These are phyloP conservation scores for Eublepharis macularius DNA, from an alignment of 2,113 vertebrate species.

Conservation along the genomic window DNA sequence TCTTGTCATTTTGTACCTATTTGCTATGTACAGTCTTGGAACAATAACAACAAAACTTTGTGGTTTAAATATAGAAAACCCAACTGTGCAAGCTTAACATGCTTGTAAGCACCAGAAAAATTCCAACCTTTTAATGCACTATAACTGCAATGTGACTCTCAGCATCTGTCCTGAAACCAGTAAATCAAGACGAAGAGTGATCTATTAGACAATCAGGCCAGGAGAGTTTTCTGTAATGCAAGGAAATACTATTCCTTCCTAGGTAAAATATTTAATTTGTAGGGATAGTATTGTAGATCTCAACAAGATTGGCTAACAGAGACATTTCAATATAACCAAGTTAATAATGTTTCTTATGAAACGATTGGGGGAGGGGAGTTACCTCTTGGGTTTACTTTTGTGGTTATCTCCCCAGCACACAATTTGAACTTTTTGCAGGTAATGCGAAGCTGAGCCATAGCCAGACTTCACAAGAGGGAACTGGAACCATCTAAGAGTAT, in stretches of 20 bases:
- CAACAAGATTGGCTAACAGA: not conserved
- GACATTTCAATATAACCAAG: not conserved
- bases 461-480: too few species aligned
- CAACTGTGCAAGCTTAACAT: constrained; percentile 60
- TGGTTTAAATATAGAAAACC: constrained; percentile 66
- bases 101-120: constrained; percentile 54
- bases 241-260: not conserved
- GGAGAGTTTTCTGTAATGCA: constrained; percentile 33
- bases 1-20: constrained; percentile 57
- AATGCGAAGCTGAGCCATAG: too few species aligned
- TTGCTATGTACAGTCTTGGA: constrained; percentile 41
- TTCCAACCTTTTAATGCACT: constrained; percentile 19
- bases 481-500: too few species aligned
- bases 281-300: not conserved
- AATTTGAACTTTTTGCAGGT: too few species aligned
- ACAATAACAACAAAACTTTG: constrained; percentile 55
- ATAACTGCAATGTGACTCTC: constrained; percentile 62
- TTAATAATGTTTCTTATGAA: not conserved
- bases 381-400: not conserved
- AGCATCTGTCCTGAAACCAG: constrained; percentile 52
- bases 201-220: constrained; percentile 28
- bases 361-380: not conserved
- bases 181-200: constrained; percentile 35
- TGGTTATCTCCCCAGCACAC: not conserved
- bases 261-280: not conserved